Base-by-base conservation (phyloP, 1,140 invertebrate species). In the Diprion similis region DNA sequence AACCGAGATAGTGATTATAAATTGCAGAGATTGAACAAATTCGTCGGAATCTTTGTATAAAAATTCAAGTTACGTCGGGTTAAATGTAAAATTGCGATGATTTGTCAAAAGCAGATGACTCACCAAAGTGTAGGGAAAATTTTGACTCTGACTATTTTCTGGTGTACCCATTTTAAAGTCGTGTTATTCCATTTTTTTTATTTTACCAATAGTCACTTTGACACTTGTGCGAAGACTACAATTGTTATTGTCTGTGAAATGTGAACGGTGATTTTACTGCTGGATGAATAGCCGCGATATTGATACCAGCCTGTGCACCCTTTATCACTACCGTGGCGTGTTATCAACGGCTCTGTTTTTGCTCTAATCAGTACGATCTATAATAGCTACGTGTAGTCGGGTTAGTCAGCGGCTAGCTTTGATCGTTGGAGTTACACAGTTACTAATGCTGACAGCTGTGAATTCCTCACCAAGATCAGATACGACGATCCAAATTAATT, bases 291-390 rank as follows among this genome's bases (percentile, higher is more conserved):
- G n/a, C 6, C 51, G 51, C 24, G 24, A 37, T 37, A 37, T 37
- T 37, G 2, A 4, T 17, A 15, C 3, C n/a, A 59, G 51, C 6
- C 8, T 4, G n/a, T 59, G 0, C 11, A 59, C 51, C n/a, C n/a
- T 59, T 59, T 59, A 59, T 59, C 51, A 17, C 51, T 17, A 59
- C 51, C 51, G 8, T 6, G 51, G 51, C 51, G n/a, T 59, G 51
- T 59, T 59, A 59, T 59, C 51, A 59, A 59, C n/a, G n/a, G 51
- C 51, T 59, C 51, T 59, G 51, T 13, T 59, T 59, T 13, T 59
- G 4, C 11, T 59, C 51, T 59, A 59, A 59, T 59, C 51, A 15
- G n/a, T 59, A 59, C 51, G 8, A 59, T 59, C 51, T 59, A 59
- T 59, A 9, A 37, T 37, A 37, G 24, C 2, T 37, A 37, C 24